These are phyloP conservation scores for Antechinus stuartii DNA, from an alignment of 2,113 vertebrate species.

Conservation along the genomic window DNA sequence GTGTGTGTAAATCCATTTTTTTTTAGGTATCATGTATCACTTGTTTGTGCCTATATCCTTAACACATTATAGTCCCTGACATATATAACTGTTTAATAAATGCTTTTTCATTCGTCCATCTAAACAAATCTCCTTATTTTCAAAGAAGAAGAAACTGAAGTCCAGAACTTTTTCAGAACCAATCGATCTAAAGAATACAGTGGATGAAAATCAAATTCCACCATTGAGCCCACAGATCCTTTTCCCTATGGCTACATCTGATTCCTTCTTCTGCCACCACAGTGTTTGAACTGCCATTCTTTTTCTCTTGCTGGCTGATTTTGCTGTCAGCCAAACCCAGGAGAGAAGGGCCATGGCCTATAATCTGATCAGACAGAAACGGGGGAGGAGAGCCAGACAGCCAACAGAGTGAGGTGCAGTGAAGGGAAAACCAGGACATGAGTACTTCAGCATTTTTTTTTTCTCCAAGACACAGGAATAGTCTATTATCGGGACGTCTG, in stretches of 20 bases:
- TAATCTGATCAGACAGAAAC: not conserved
- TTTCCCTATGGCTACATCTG: not conserved
- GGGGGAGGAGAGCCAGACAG: not conserved
- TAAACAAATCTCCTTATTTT: not conserved
- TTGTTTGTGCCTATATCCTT: not conserved
- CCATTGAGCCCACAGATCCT: not conserved
- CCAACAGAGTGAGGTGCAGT: not conserved
- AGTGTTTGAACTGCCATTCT: not conserved
- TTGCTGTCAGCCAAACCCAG: not conserved
- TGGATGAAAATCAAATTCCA: not conserved
- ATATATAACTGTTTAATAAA: not conserved
- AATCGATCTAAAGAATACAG: not conserved
- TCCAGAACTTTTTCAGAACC: not conserved
- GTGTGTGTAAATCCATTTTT: not conserved
- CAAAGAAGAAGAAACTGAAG: not conserved
- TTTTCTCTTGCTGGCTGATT: not conserved
- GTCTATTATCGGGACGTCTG: not conserved
- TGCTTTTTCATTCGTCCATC: not conserved
- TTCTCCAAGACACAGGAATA: not conserved
- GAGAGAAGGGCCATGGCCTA: not conserved
- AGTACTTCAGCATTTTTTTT: fast-evolving
- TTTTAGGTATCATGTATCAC: not conserved
- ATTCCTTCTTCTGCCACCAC: not conserved
- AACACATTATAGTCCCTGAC: not conserved
- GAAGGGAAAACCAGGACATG: not conserved